phyloP scores from a whole-genome alignment of 2,797 vertebrate genomes.

The Trachurus trachurus region DNA sequence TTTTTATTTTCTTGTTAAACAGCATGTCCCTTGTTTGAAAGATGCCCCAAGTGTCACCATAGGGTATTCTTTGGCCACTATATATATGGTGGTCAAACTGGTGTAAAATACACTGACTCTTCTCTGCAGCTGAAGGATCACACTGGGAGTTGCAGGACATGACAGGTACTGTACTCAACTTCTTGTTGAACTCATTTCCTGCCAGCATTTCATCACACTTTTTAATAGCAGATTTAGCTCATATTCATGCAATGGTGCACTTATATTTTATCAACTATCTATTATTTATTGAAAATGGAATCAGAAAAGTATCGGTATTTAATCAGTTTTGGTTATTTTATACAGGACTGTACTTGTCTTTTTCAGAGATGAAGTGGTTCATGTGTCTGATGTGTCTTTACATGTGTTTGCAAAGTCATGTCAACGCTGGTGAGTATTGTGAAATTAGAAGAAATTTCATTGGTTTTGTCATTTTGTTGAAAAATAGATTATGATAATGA shows the following conservation, averaged over 20 bases:
- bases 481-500: too few species aligned
- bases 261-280: background rate
- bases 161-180: constrained; percentile 2
- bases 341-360: background rate
- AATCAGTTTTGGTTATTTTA: background rate
- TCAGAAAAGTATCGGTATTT: background rate
- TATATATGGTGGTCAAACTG: background rate
- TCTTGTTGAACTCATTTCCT: background rate
- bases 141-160: background rate
- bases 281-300: background rate
- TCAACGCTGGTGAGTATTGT: constrained; percentile 43
- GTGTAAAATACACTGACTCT: background rate
- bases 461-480: too few species aligned
- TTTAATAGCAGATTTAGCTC: background rate
- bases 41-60: background rate
- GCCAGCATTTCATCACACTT: background rate
- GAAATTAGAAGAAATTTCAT: too few species aligned
- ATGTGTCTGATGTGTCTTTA: constrained; percentile 41
- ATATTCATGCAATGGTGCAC: background rate
- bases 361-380: constrained; percentile 56
- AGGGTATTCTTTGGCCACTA: background rate
- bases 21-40: background rate
- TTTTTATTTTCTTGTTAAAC: constrained; percentile 27
- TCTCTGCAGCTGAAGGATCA: background rate
- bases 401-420: constrained; percentile 38